Conservation (phyloP, 1,140 invertebrate species). For the Pantala flavescens region DNA sequence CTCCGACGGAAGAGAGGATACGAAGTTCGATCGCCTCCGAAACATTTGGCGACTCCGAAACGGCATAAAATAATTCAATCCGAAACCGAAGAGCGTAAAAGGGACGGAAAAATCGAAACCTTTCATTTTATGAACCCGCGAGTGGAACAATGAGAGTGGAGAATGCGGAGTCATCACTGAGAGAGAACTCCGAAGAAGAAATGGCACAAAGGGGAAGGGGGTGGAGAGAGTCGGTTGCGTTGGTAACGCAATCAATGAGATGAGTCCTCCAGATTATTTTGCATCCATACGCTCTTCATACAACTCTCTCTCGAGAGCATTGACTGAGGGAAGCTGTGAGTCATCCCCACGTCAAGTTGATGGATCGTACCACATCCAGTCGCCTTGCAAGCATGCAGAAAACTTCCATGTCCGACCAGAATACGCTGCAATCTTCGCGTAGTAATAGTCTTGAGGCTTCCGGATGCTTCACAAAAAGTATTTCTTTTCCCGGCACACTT, state of each 20-base stretch:
- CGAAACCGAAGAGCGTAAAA: too few species aligned
- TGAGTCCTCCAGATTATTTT: neutral
- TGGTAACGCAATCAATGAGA: conserved; percentile 5
- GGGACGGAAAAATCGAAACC: too few species aligned
- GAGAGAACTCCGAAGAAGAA: neutral
- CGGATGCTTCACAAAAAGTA: too few species aligned
- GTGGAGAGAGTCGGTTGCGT: neutral
- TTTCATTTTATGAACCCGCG: neutral
- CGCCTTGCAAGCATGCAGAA: neutral
- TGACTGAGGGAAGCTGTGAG: neutral
- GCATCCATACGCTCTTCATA: neutral
- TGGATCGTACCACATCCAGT: neutral
- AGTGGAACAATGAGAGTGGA: neutral
- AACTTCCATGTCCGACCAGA: too few species aligned
- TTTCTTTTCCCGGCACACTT: too few species aligned
- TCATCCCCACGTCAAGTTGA: neutral
- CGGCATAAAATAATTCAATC: too few species aligned
- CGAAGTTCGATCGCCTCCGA: too few species aligned
- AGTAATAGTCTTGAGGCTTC: too few species aligned
- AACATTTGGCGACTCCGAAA: too few species aligned
- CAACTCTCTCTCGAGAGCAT: neutral
- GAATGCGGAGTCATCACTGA: neutral
- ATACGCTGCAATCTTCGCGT: too few species aligned
- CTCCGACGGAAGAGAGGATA: too few species aligned
- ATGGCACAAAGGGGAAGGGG: neutral